These are phyloP conservation scores for Acanthis flammea DNA, from an alignment of 2,797 vertebrate species.

Conservation along the genomic window DNA sequence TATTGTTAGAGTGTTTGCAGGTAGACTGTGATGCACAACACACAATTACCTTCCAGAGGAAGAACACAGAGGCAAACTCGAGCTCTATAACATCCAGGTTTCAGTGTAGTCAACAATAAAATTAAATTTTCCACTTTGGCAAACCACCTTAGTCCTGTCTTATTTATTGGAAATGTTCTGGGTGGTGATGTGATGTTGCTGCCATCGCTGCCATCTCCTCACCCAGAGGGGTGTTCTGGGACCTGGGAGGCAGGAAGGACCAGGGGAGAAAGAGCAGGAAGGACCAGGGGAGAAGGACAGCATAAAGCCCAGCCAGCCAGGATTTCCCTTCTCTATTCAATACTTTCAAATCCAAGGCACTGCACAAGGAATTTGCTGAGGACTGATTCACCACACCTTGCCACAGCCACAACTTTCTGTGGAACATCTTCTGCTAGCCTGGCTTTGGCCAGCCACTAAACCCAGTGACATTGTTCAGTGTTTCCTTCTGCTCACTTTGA, in stretches of 20 bases:
- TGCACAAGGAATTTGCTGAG: not conserved
- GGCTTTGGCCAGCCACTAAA: not conserved
- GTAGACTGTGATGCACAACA: not conserved
- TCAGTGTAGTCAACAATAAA: constrained; percentile 48
- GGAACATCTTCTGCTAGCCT: not conserved
- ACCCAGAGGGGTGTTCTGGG: not conserved
- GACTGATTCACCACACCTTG: not conserved
- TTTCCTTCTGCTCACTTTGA: not conserved
- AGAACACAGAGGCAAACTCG: not conserved
- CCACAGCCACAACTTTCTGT: not conserved
- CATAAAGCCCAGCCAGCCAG: not conserved
- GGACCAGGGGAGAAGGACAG: no score
- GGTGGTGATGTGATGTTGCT: not conserved
- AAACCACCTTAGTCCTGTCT: not conserved
- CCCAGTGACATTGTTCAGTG: not conserved
- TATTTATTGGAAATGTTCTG: not conserved
- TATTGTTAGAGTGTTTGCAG: not conserved
- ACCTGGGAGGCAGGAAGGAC: not conserved
- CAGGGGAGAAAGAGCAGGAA: not conserved
- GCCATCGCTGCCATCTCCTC: not conserved
- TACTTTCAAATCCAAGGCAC: not conserved
- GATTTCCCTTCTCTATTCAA: not conserved
- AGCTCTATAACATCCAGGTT: not conserved
- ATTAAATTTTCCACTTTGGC: constrained; percentile 40
- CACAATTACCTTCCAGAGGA: not conserved